Base-by-base conservation (phyloP, 1,140 invertebrate species). In the Cyphomyrmex costatus region DNA sequence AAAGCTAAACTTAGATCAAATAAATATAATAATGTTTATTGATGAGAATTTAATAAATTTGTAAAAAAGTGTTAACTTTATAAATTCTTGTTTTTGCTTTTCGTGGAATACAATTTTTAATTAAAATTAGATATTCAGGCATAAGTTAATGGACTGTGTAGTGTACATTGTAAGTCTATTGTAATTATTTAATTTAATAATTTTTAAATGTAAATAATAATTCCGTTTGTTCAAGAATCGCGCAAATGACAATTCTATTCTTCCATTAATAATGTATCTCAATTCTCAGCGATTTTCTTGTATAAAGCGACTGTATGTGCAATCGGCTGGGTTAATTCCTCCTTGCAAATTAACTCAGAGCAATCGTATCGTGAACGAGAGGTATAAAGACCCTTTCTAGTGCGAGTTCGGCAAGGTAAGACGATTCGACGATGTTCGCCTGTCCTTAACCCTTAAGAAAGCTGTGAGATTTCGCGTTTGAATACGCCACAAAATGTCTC, bases 371-470 rank as follows among this genome's bases (percentile, higher is more conserved):
- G 74, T 87, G 88, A 76, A 86, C 85, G 86, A 86, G 86, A 86
- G 87, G 88, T 85, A 85, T 90, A 88, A 92, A 89, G 87, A 90
- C 78, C 86, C 87, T 89, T 83, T 68, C 74, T 53, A 21, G 65
- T 66, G 78, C 80, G 78, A 87, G 82, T 86, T 87, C 53, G 78
- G 58, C 63, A 51, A 49, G 86, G 86, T 91, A 92, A 92, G 74
- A 88, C 90, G 88, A 92, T 91, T 92, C 83, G 90, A 79, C 89
- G 82, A 87, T 76, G 71, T 68, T 84, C 73, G 86, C 74, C 79
- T 79, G 90, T 88, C 88, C 89, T 90, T 86, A 86, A 89, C 86
- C 89, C 88, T 90, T 85, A 87, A 89, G 91, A 91, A 85, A 36
- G 71, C 56, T 63, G 63, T 74, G 82, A 85, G 85, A 92, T 92